A percentile compares a stretch with the other conserved stretches of the same genome.
Conservation (phyloP, 2,888 invertebrate species). For the Synergus gifuensis region DNA sequence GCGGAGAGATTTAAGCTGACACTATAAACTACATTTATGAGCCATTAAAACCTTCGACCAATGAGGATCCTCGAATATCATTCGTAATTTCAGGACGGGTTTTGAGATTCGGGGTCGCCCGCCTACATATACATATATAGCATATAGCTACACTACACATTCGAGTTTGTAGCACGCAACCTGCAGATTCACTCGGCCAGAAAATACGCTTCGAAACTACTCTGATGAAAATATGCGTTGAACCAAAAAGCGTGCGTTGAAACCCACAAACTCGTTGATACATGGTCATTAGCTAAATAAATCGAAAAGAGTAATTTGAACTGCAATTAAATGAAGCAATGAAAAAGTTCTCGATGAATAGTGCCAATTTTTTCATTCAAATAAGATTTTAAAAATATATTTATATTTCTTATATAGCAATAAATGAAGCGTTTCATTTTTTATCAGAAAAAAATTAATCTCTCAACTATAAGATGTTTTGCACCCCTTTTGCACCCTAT, state of each 20-base stretch:
- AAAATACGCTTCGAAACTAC: constrained; percentile 20
- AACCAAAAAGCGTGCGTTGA: not conserved
- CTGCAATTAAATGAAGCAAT: too few relatives aligned
- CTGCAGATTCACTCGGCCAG: constrained; percentile 16
- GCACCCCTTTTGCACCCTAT: too few relatives aligned
- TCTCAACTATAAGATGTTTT: too few relatives aligned
- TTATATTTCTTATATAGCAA: too few relatives aligned
- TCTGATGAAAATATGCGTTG: constrained; percentile 9
- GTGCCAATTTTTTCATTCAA: not conserved
- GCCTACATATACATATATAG: not conserved
- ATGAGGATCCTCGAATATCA: constrained; percentile 51
- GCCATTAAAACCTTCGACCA: constrained; percentile 63
- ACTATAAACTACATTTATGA: constrained; percentile 65
- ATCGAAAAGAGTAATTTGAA: not conserved
- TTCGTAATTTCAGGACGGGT: constrained; percentile 47
- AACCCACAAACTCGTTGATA: not conserved
- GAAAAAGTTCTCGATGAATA: not conserved
- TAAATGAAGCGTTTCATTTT: too few relatives aligned
- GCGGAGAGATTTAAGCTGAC: constrained; percentile 63
- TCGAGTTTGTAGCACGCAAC: constrained; percentile 12
- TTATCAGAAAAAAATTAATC: too few relatives aligned
- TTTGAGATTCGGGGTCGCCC: constrained; percentile 16
- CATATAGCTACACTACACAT: not conserved
- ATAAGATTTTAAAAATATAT: not conserved
- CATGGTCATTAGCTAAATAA: not conserved